A percentile compares a stretch with the other conserved stretches of the same genome.
These are phyloP conservation scores for Aspidoscelis tigris DNA, from an alignment of 2,113 vertebrate species.

Conservation along the genomic window DNA sequence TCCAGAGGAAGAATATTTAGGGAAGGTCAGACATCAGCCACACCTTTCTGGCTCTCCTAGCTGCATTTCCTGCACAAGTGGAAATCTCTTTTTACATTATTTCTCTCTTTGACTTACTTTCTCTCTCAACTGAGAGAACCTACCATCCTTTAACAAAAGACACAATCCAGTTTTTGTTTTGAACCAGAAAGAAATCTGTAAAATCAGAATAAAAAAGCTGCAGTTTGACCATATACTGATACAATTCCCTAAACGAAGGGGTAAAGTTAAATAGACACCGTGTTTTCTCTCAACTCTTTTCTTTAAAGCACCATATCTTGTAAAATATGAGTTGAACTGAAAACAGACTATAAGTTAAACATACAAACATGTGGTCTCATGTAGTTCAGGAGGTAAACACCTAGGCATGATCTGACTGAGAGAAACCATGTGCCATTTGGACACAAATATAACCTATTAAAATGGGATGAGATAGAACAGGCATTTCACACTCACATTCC, in stretches of 20 bases:
- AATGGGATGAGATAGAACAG: not conserved
- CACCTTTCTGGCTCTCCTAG: constrained; percentile 67
- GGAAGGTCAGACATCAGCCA: constrained; percentile 69
- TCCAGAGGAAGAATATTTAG: constrained; percentile 66
- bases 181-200: constrained; percentile 54
- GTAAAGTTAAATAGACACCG: constrained; percentile 46
- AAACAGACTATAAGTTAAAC: constrained; percentile 36
- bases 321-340: constrained; percentile 40
- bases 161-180: not conserved
- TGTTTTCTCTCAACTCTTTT: constrained; percentile 30
- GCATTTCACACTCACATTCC: no score
- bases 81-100: constrained; percentile 60
- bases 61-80: constrained; percentile 59
- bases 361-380: not conserved
- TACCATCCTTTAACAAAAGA: constrained; percentile 49
- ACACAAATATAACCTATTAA: not conserved
- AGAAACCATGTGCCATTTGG: not conserved
- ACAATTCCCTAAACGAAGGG: constrained; percentile 53
- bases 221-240: constrained; percentile 32
- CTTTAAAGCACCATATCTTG: constrained; percentile 11
- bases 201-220: constrained; percentile 38
- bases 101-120: not conserved
- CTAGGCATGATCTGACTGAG: not conserved
- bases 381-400: not conserved
- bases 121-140: constrained; percentile 33